Evolutionary conservation across 2,113 vertebrate species (phyloP).

Genomic region (Toxostoma redivivum): DNA sequence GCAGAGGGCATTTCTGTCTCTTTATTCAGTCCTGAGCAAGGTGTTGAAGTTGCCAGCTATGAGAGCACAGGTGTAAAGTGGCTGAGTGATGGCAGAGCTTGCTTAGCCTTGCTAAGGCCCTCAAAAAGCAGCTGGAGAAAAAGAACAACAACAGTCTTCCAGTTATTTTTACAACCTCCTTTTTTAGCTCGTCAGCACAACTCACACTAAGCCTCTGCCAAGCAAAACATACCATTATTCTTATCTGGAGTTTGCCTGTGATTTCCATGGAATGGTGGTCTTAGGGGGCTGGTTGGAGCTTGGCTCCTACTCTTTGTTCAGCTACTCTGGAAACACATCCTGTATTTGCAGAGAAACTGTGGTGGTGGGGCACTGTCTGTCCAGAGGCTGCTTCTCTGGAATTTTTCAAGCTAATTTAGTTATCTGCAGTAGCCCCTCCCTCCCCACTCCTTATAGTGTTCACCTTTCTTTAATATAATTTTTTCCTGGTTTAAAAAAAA

Average conservation of each 20-base stretch:
- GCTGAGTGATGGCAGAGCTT: background rate
- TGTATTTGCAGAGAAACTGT: accelerated
- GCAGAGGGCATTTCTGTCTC: background rate
- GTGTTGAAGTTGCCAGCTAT: background rate
- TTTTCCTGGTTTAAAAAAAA: background rate
- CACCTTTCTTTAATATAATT: background rate
- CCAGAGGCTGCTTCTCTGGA: background rate
- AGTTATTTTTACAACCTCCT: background rate
- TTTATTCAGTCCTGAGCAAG: accelerated
- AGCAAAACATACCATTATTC: background rate
- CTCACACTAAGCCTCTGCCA: background rate
- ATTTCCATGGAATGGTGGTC: background rate
- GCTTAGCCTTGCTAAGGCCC: background rate
- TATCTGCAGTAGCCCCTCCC: background rate
- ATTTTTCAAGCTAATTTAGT: background rate
- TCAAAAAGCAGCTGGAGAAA: background rate
- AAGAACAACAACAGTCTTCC: background rate
- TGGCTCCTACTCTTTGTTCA: background rate
- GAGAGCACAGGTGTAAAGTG: background rate
- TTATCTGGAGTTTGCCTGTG: background rate
- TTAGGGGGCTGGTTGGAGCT: background rate
- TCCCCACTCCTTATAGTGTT: background rate
- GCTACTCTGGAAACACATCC: background rate
- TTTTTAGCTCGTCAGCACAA: slow-evolving; percentile 13
- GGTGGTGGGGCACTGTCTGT: background rate